phyloP scores from a whole-genome alignment of 1,140 invertebrate species.

The Caenorhabditis latens region DNA sequence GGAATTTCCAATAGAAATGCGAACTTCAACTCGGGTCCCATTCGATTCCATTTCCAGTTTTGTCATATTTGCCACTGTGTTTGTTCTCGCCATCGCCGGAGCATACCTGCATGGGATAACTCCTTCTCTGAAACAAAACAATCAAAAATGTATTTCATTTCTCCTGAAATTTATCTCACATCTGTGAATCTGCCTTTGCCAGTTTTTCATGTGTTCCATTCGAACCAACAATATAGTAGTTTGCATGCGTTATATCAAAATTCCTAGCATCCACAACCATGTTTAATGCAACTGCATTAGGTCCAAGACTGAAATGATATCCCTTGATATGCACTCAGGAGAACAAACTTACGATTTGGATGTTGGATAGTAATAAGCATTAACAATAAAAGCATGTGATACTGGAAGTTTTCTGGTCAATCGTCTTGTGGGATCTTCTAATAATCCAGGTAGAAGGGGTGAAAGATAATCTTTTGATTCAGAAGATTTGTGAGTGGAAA shows the following conservation, averaged over 20 bases:
- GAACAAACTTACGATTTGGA: slow-evolving; percentile 2
- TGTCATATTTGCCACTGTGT: background rate
- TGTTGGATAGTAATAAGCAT: slow-evolving; percentile 39
- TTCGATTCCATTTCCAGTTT: slow-evolving; percentile 9
- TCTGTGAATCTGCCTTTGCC: background rate
- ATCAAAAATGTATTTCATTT: background rate
- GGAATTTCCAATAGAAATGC: background rate
- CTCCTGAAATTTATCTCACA: background rate
- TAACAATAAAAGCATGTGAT: background rate
- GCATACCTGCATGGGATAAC: background rate
- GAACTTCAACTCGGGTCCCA: background rate
- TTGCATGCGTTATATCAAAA: background rate
- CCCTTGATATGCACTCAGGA: background rate
- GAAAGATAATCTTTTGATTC: background rate
- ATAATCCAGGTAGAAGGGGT: background rate
- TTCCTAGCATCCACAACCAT: background rate
- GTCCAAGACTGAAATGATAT: background rate
- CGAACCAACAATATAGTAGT: background rate
- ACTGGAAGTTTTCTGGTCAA: background rate
- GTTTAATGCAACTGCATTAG: slow-evolving; percentile 1
- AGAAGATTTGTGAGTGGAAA: background rate
- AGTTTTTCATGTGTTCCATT: background rate
- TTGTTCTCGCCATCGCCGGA: background rate
- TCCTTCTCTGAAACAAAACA: background rate
- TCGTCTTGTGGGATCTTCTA: background rate